phyloP scores from a whole-genome alignment of 2,113 vertebrate species.

The Aplodontia rufa region DNA sequence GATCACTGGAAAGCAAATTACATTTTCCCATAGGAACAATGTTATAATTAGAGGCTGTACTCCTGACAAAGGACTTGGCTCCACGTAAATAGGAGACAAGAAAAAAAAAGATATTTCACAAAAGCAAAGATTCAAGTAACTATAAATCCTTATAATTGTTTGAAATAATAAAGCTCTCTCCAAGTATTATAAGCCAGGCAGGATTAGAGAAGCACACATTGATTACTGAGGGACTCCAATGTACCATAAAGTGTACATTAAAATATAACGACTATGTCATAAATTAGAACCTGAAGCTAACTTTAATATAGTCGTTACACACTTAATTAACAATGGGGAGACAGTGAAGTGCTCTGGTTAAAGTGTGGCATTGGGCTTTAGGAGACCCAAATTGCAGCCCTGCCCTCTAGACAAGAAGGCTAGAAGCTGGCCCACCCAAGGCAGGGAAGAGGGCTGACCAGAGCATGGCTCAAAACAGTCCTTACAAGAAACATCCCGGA shows the following conservation, averaged over 20 bases:
- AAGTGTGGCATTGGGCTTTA: neutral
- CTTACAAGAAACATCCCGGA: neutral
- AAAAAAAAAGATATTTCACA: slow-evolving; percentile 62
- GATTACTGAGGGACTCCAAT: slow-evolving; percentile 53
- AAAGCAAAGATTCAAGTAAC: slow-evolving; percentile 65
- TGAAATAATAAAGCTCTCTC: slow-evolving; percentile 65
- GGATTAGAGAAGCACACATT: slow-evolving; percentile 4
- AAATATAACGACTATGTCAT: slow-evolving; percentile 57
- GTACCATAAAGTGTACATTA: slow-evolving; percentile 60
- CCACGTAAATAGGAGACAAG: slow-evolving; percentile 47
- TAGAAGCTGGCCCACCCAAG: neutral
- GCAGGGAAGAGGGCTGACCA: neutral
- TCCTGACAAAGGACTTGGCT: slow-evolving; percentile 65
- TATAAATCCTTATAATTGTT: slow-evolving; percentile 64
- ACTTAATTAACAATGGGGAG: slow-evolving; percentile 65
- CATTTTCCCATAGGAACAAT: slow-evolving; percentile 66
- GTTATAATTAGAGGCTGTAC: slow-evolving; percentile 62
- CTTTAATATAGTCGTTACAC: slow-evolving; percentile 61
- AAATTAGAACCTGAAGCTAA: slow-evolving; percentile 65
- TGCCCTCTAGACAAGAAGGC: neutral
- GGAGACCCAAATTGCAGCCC: neutral
- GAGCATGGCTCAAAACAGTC: neutral
- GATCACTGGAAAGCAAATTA: slow-evolving; percentile 69
- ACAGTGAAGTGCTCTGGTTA: neutral
- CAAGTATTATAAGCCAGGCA: slow-evolving; percentile 62